Percentiles rank a stretch among this genome's conserved stretches.
phyloP scores from a whole-genome alignment of 2,113 vertebrate genomes.

The Hiodon tergisus region DNA sequence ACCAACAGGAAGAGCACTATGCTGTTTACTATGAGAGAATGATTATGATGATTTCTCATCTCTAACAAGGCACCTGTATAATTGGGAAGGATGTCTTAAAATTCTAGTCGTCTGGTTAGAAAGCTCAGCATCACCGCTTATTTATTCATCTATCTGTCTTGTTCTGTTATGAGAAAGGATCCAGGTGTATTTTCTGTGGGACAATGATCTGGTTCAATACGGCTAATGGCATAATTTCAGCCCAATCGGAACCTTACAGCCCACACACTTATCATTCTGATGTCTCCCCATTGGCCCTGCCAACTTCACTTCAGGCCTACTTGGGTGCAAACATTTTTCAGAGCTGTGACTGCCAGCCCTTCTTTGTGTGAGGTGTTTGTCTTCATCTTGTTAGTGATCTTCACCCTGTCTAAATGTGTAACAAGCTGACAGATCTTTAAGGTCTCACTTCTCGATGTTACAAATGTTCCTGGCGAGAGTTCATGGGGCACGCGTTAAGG shows the following conservation, averaged over 20 bases:
- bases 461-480: slow-evolving; percentile 26
- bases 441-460: slow-evolving; percentile 28
- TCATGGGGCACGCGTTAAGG: too few relatives aligned
- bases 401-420: slow-evolving; percentile 30
- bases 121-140: slow-evolving; percentile 33
- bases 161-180: slow-evolving; percentile 19
- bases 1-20: slow-evolving; percentile 32
- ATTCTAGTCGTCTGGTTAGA: slow-evolving; percentile 39
- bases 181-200: slow-evolving; percentile 30
- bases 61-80: slow-evolving; percentile 36
- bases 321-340: slow-evolving; percentile 1
- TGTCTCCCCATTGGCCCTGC: slow-evolving; percentile 27
- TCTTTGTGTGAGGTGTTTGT: slow-evolving; percentile 49
- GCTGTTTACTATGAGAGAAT: slow-evolving; percentile 24
- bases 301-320: slow-evolving; percentile 37
- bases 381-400: slow-evolving; percentile 20
- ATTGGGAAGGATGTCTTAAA: slow-evolving; percentile 46
- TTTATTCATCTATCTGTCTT: slow-evolving; percentile 13
- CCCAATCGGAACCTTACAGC: slow-evolving; percentile 43
- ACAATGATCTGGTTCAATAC: slow-evolving; percentile 33
- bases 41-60: slow-evolving; percentile 29
- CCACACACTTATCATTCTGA: slow-evolving; percentile 31
- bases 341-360: slow-evolving; percentile 33
- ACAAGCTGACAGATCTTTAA: slow-evolving; percentile 39
- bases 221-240: slow-evolving; percentile 52